Evolutionary conservation across 1,140 invertebrate species (phyloP), one percentile per base, ranked within the genome.

Genomic region (Batillaria attramentaria): DNA sequence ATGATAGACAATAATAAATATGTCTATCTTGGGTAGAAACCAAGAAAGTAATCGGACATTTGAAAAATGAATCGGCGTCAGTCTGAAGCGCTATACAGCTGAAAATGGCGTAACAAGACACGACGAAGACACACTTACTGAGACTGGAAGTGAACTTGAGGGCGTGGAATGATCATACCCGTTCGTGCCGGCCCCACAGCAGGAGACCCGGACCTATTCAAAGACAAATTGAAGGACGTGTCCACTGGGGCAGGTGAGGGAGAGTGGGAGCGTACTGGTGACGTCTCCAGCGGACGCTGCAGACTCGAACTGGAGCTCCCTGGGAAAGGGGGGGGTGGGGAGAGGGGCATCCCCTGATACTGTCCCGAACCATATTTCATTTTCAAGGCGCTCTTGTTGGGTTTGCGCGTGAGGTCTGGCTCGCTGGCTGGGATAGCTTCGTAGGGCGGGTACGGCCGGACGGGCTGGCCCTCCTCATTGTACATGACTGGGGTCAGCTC

Each of bases 311-410:
- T 69, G 33, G 60, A 6, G 16, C 60, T 24, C 13, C 46, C 43
- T 37, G 50, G 74, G 74, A 70, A 72, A 4, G 72, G 70, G 13
- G 62, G 78, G 57, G 72, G 62, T 65, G 39, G 28, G 41, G 54
- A 72, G 28, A 72, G 68, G 41, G n/a, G 69, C 39, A 77, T 31
- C 43, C 60, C 43, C 46, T 20, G 18, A 50, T 28, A 31, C 77
- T 72, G 35, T 68, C 76, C 68, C 33, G 77, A 18, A 33, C 41
- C 35, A 33, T 1, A 68, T 20, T 41, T 46, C 28, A 68, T 43
- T 81, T 89, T 90, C 72, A 90, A 81, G 77, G 89, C 90, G 84
- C 89, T 90, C 84, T 90, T 90, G 72, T 87, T 88, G 62, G 90
- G 88, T 73, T 81, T 72, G 72, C 83, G 82, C 68, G 39, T 84